These are phyloP conservation scores for Cebidichthys violaceus DNA, from an alignment of 2,113 vertebrate species.

Conservation along the genomic window DNA sequence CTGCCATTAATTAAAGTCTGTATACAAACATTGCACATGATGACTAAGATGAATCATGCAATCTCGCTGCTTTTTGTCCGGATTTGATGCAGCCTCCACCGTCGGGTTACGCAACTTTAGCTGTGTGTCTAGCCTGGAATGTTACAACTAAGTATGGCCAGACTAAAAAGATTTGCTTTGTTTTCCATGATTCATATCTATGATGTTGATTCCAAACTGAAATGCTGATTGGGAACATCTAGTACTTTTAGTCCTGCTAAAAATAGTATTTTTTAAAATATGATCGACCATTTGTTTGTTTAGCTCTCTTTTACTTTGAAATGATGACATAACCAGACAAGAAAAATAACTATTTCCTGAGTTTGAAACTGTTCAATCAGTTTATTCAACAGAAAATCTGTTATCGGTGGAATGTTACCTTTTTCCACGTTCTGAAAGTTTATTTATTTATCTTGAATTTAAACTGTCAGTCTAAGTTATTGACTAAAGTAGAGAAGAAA, in stretches of 20 bases:
- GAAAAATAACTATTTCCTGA: not conserved
- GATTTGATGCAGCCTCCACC: conserved; percentile 67
- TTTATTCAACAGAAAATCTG: not conserved
- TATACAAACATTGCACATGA: conserved; percentile 67
- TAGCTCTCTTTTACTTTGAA: not conserved
- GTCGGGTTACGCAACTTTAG: conserved; percentile 61
- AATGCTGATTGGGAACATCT: conserved; percentile 40
- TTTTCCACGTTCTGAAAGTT: not conserved
- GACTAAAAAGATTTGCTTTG: conserved; percentile 57
- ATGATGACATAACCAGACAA: not conserved
- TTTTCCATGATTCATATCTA: conserved; percentile 71
- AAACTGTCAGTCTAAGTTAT: not conserved
- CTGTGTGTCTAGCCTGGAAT: conserved; percentile 46
- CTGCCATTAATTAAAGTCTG: conserved; percentile 84
- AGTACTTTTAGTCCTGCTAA: conserved; percentile 23
- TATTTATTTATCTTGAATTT: not conserved
- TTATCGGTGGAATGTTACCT: not conserved
- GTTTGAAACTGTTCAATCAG: not conserved
- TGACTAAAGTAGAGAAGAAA: not conserved
- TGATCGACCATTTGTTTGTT: not conserved
- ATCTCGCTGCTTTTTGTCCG: conserved; percentile 61
- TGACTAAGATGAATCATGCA: conserved; percentile 80
- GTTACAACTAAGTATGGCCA: conserved; percentile 53
- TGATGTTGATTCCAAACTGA: conserved; percentile 25
- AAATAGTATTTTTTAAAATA: conserved; percentile 3